phyloP scores from a whole-genome alignment of 1,140 invertebrate species.

The Hylaeus anthracinus region DNA sequence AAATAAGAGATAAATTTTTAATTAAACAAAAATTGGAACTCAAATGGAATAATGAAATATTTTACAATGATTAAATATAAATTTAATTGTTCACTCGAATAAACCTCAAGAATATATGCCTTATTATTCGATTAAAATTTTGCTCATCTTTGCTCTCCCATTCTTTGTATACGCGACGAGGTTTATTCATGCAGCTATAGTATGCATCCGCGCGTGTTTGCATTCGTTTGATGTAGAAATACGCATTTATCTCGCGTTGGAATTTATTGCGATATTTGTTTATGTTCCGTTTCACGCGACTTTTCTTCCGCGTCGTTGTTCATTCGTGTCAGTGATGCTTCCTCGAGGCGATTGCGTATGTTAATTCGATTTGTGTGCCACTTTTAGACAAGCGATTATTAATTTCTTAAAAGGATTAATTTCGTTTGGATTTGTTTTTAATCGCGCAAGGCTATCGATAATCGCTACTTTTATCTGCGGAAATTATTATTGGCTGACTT shows the following conservation, averaged over 20 bases:
- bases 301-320: background rate
- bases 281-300: background rate
- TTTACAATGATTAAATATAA: too few relatives aligned
- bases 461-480: slow-evolving; percentile 16
- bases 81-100: too few relatives aligned
- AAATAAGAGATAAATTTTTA: too few relatives aligned
- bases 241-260: background rate
- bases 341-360: slow-evolving; percentile 2
- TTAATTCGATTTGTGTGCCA: slow-evolving; percentile 36
- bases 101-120: too few relatives aligned
- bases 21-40: too few relatives aligned
- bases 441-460: background rate
- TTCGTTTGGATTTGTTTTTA: slow-evolving; percentile 5
- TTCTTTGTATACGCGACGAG: slow-evolving; percentile 26
- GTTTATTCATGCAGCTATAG: slow-evolving; percentile 42
- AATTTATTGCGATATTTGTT: background rate
- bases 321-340: background rate
- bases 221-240: too few relatives aligned
- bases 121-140: too few relatives aligned
- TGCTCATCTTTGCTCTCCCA: too few relatives aligned
- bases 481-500: slow-evolving; percentile 24
- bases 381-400: slow-evolving; percentile 12
- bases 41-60: too few relatives aligned
- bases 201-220: background rate
- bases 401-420: background rate